These are phyloP conservation scores for Bemisia tabaci DNA, from an alignment of 1,140 invertebrate species.

Conservation along the genomic window DNA sequence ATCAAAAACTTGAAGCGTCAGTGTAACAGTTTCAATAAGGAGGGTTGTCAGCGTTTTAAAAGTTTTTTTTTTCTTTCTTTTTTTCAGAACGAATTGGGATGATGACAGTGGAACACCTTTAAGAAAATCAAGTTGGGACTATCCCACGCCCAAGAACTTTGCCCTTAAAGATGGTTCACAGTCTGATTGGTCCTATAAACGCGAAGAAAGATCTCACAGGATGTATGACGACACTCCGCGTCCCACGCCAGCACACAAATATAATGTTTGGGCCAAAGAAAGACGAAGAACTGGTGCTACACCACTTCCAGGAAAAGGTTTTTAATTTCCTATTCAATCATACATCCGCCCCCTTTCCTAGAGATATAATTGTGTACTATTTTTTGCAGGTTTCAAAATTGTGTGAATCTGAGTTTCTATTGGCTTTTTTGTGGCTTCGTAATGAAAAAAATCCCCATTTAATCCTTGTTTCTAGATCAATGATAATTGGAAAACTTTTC, in stretches of 20 bases:
- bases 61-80: slow-evolving; percentile 18
- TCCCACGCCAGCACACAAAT: slow-evolving; percentile 75
- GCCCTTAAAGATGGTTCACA: slow-evolving; percentile 30
- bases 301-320: slow-evolving; percentile 33
- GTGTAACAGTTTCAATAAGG: no score
- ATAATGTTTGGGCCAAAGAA: slow-evolving; percentile 61
- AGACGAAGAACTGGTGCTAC: slow-evolving; percentile 46
- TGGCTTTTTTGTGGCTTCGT: no score
- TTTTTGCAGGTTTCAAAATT: no score
- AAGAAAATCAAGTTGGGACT: slow-evolving; percentile 75
- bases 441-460: no score
- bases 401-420: no score
- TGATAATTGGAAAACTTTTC: no score
- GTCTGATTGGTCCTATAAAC: slow-evolving; percentile 4
- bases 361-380: no score
- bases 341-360: no score
- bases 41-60: slow-evolving; percentile 1
- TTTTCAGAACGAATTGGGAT: slow-evolving; percentile 68
- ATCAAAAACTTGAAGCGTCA: no score
- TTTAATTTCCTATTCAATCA: no score
- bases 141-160: slow-evolving; percentile 57
- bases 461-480: no score
- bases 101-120: slow-evolving; percentile 47
- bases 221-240: slow-evolving; percentile 39
- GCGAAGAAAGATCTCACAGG: slow-evolving; percentile 16